phyloP scores from a whole-genome alignment of 2,888 invertebrate genomes.

The Sinhomidia bicolor region DNA sequence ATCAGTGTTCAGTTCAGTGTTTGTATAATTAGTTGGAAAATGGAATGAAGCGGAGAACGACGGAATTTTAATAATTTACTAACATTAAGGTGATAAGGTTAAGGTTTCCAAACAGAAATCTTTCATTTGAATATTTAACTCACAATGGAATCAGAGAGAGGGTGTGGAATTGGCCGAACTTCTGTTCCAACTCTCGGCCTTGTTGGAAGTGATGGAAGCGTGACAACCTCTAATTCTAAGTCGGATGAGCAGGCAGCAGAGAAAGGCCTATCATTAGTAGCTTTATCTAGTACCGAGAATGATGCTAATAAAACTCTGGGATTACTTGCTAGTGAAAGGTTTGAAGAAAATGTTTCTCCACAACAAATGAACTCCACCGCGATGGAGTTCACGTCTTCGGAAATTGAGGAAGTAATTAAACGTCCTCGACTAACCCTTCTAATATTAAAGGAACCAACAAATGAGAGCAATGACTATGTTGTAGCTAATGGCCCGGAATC shows the following conservation, averaged over 20 bases:
- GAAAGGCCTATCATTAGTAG: background rate
- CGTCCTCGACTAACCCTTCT: constrained; percentile 56
- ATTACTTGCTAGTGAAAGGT: background rate
- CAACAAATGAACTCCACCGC: constrained; percentile 25
- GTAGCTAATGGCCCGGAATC: constrained; percentile 29
- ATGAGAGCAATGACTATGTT: constrained; percentile 9
- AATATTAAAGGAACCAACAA: constrained; percentile 52
- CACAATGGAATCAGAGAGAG: background rate
- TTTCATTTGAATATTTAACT: no score
- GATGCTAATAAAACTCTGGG: background rate
- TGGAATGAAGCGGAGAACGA: no score
- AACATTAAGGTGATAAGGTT: no score
- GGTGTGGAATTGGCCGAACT: background rate
- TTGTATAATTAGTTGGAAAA: no score
- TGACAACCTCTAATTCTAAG: background rate
- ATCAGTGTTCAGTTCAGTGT: no score
- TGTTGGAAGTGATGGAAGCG: constrained; percentile 45
- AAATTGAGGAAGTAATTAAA: constrained; percentile 33
- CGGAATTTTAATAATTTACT: no score
- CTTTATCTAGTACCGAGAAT: background rate
- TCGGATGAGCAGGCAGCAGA: background rate
- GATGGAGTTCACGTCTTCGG: constrained; percentile 30
- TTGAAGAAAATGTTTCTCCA: background rate
- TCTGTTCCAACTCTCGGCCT: constrained; percentile 35
- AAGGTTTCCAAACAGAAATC: no score